Conservation (phyloP, 2,888 invertebrate species). For the Masnerella sp. region DNA sequence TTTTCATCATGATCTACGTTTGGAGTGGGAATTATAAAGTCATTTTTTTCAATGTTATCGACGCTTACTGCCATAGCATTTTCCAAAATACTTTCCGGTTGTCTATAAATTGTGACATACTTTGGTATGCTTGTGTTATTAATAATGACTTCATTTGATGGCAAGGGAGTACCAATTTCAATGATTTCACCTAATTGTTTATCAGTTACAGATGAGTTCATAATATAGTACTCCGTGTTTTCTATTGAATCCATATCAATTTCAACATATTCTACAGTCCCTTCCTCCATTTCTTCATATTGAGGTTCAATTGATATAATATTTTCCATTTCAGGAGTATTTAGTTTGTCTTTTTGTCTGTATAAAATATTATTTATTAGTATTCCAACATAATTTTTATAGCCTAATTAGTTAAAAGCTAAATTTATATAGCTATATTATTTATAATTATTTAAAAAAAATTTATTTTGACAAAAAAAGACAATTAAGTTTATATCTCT, state of each 20-base stretch:
- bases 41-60: too few species aligned
- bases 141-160: conserved; percentile 31
- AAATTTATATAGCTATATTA: too few species aligned
- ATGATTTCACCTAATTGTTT: conserved; percentile 30
- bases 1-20: too few species aligned
- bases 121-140: conserved; percentile 39
- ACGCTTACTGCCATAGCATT: too few species aligned
- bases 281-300: conserved; percentile 35
- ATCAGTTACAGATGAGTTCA: conserved; percentile 22
- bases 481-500: too few species aligned
- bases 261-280: conserved; percentile 52
- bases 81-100: conserved; percentile 13
- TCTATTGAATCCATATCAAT: conserved; percentile 49
- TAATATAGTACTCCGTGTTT: conserved; percentile 50
- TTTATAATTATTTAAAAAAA: too few species aligned
- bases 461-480: too few species aligned
- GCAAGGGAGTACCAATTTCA: conserved; percentile 20
- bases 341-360: background rate
- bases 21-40: too few species aligned
- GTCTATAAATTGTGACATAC: conserved; percentile 39
- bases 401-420: too few species aligned
- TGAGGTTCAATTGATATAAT: conserved; percentile 9
- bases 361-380: too few species aligned
- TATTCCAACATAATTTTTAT: too few species aligned
- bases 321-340: conserved; percentile 27